A percentile compares a stretch with the other conserved stretches of the same genome.
phyloP scores from a whole-genome alignment of 2,888 invertebrate genomes.

The Netelia fuscicornis region DNA sequence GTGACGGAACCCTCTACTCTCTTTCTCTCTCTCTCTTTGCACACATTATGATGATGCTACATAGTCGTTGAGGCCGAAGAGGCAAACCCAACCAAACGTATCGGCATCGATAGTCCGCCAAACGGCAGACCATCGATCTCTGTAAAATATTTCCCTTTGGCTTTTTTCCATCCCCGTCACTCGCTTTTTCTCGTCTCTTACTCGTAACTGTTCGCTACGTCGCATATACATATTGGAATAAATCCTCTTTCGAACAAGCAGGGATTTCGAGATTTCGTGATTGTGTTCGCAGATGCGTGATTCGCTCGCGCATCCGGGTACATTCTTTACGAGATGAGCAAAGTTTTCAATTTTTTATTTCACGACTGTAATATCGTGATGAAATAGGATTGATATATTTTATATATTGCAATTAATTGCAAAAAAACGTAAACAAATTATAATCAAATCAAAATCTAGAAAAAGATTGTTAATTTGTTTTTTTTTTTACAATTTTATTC shows the following conservation, averaged over 20 bases:
- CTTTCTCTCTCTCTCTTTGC: slow-evolving; percentile 58
- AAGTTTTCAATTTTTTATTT: not conserved
- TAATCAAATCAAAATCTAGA: too few species aligned
- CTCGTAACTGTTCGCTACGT: slow-evolving; percentile 23
- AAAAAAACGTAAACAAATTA: too few species aligned
- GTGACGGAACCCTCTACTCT: slow-evolving; percentile 37
- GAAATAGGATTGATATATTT: too few species aligned
- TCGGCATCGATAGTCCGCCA: slow-evolving; percentile 51
- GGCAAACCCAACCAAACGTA: slow-evolving; percentile 64
- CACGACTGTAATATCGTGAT: too few species aligned
- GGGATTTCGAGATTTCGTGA: slow-evolving; percentile 6
- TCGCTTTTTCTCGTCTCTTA: slow-evolving; percentile 35
- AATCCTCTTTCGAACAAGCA: slow-evolving; percentile 21
- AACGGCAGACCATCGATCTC: slow-evolving; percentile 57
- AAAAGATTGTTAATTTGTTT: too few species aligned
- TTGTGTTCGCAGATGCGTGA: not conserved
- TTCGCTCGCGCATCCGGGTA: not conserved
- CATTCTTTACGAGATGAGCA: not conserved
- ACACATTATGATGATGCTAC: slow-evolving; percentile 71
- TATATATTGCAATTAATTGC: too few species aligned
- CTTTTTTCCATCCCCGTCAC: slow-evolving; percentile 47
- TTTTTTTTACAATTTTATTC: too few species aligned
- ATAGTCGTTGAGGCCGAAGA: slow-evolving; percentile 56
- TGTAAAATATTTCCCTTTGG: slow-evolving; percentile 54
- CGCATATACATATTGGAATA: slow-evolving; percentile 28